Conservation (phyloP, 2,888 invertebrate genomes). For the Chloroclysta siterata region DNA sequence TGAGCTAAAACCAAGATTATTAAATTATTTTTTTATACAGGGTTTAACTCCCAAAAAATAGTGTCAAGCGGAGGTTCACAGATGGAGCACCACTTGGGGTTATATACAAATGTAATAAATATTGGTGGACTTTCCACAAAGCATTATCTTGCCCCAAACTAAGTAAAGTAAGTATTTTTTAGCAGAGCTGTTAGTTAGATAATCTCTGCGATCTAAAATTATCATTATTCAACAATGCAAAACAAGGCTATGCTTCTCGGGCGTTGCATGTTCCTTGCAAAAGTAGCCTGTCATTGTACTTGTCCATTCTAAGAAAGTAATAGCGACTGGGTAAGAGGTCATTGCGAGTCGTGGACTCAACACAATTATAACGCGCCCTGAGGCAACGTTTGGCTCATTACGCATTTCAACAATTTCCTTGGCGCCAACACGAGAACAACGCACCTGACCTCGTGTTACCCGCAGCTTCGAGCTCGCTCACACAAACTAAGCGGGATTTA, state of each 20-base stretch:
- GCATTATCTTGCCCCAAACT: no score
- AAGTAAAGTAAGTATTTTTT: no score
- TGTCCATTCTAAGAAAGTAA: conserved; percentile 32
- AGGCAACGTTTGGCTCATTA: conserved; percentile 60
- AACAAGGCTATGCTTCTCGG: not conserved
- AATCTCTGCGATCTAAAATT: not conserved
- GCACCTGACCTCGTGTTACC: conserved; percentile 32
- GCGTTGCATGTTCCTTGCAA: conserved; percentile 17
- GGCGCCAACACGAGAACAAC: conserved; percentile 32
- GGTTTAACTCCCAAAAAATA: no score
- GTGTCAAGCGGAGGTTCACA: no score
- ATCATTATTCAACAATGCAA: conserved; percentile 7
- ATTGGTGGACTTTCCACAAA: no score
- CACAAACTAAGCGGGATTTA: conserved; percentile 6
- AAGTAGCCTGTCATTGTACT: conserved; percentile 24
- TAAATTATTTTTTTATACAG: no score
- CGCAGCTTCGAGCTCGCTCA: conserved; percentile 11
- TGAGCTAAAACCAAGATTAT: no score
- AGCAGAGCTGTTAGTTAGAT: not conserved
- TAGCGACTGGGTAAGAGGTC: conserved; percentile 33
- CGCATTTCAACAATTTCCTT: conserved; percentile 41
- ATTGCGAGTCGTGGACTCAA: conserved; percentile 27
- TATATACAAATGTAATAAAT: no score
- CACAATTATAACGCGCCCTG: conserved; percentile 71
- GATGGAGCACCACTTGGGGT: no score